Base-by-base conservation (phyloP, 2,888 invertebrate species). In the Amblyteles armatorius region DNA sequence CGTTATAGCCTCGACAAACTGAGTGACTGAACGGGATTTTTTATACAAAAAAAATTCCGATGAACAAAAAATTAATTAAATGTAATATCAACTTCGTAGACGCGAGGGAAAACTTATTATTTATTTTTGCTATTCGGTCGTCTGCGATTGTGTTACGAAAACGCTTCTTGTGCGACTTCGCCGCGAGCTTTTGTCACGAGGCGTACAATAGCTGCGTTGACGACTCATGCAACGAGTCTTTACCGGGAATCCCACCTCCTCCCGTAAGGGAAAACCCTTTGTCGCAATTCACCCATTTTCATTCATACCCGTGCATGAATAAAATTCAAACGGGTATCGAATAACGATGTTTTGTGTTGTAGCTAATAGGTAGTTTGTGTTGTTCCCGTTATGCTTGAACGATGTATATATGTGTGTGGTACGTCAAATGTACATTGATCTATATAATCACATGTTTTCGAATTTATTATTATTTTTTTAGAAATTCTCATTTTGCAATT, bases 141-240 rank as follows among this genome's bases (percentile, higher is more conserved):
- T 65, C 65, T n/a, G 16, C 65, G 13, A 13, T 13, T 36, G 29
- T n/a, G 65, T 33, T 65, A 9, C n/a, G 16, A n/a, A 65, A 29
- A 36, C 48, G 22, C 22, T 68, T 9, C 26, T 22, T 13, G 68
- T 68, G 44, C 22, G 9, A 68, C 68, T 68, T 68, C 19, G 44
- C 68, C 9, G 5, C 13, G 9, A 11, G 63, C 68, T 68, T 68
- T 68, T 68, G 44, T 48, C 44, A 48, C 48, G 40, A 40, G 40
- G 16, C 44, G 40, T 22, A 68, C 68, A 40, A 68, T 40, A 68
- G 68, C 19, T n/a, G 44, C 68, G 68, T 40, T 5, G 40, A 48
- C 44, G 68, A 7, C 68, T 68, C 68, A 48, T 22, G 36, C 68
- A 9, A 65, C 29, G 36, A 65, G 36, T 44, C 44, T 44, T 22